These are phyloP conservation scores for Papilio helenus DNA, from an alignment of 1,140 invertebrate species.

Conservation along the genomic window DNA sequence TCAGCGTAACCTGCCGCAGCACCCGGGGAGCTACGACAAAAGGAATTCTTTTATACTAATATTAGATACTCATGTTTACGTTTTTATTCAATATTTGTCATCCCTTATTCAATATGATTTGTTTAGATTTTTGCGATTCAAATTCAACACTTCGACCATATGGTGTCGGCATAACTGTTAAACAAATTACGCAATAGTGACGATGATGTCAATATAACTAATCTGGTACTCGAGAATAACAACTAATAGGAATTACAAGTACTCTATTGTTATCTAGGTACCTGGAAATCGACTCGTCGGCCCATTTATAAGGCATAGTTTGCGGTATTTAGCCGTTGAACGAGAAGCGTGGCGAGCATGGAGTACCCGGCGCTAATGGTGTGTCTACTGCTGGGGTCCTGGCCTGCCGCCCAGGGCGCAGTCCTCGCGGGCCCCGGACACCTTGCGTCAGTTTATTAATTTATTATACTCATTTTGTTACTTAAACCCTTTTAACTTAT, in stretches of 20 bases:
- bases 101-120: too few relatives aligned
- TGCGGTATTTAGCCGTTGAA: background rate
- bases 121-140: background rate
- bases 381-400: background rate
- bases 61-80: too few relatives aligned
- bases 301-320: background rate
- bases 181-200: background rate
- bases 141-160: background rate
- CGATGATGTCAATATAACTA: background rate
- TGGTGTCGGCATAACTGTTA: background rate
- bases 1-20: background rate
- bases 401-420: background rate
- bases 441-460: background rate
- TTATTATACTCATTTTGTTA: background rate
- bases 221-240: conserved; percentile 1
- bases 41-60: too few relatives aligned
- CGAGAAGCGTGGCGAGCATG: background rate
- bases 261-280: background rate
- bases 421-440: background rate
- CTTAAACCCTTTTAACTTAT: too few relatives aligned
- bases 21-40: too few relatives aligned
- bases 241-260: background rate
- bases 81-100: too few relatives aligned
- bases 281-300: background rate
- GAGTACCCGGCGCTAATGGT: background rate